Evolutionary conservation across 2,113 vertebrate genomes (phyloP), one percentile per base, ranked within the genome.

Genomic region (Tor tambroides): DNA sequence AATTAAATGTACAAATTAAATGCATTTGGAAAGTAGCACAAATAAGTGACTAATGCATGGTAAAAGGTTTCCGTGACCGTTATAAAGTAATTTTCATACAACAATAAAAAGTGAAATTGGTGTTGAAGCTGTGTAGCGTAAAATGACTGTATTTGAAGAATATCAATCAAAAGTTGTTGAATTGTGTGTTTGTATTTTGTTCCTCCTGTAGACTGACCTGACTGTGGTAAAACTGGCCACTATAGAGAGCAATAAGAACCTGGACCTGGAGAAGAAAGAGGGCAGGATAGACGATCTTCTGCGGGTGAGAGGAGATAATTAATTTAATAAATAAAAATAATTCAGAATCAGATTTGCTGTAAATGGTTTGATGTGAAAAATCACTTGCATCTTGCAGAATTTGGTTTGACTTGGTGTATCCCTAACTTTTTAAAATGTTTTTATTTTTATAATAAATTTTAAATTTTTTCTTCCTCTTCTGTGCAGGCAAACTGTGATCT

Each of bases 251-350:
- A 99, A 97, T 94, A 99, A 99, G 95, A 99, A 97, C 93, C 95
- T 98, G 91, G 98, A 99, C 94, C 95, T 99, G 94, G 98, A 99
- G 95, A 99, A 99, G 94, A 99, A 99, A 91, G 98, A 99, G 95
- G 98, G 98, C 88, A 96, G 98, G 92, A 99, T 99, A 96, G 98
- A 99, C 92, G 98, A 99, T 94, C 95, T 99, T 95, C 95, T 99
- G 95, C 95, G 98, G 96, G 98, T 99, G 95, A 97, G 97, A 93
- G 11, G 46, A n/a, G 26, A 51, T 51, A 1, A 49, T 49, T 51
- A 1, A 51, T 54, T 54, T 7, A 19, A 19, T 19, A 6, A 54
- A 54, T 21, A 21, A 54, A 17, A 54, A 54, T 19, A 5, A 54
- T 54, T 54, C 51, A 17, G 21, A 54, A 54, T 21, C 51, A 54